Conservation (phyloP, 2,888 invertebrate species). For the Athalia circularis region DNA sequence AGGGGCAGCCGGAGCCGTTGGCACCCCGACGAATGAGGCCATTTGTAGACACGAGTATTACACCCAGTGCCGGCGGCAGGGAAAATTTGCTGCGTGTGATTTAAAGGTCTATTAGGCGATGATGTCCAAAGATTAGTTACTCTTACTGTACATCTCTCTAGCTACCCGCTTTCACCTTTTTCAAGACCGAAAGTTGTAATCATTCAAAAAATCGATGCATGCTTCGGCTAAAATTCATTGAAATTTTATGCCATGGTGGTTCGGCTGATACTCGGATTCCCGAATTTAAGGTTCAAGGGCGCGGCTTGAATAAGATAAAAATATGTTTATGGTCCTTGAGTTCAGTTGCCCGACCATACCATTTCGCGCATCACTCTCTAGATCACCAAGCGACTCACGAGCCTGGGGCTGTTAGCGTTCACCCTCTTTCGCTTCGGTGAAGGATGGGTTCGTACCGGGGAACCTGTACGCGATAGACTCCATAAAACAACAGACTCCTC, state of each 20-base stretch:
- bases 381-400: conserved; percentile 20
- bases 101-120: conserved; percentile 68
- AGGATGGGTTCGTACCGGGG: conserved; percentile 28
- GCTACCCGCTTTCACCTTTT: conserved; percentile 12
- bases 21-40: conserved; percentile 66
- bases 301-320: conserved; percentile 12
- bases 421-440: conserved; percentile 25
- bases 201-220: background rate
- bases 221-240: background rate
- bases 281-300: conserved; percentile 8
- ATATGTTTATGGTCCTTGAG: conserved; percentile 32
- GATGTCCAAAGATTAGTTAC: conserved; percentile 68
- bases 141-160: conserved; percentile 17
- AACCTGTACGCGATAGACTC: conserved; percentile 36
- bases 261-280: background rate
- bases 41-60: conserved; percentile 68
- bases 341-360: conserved; percentile 14
- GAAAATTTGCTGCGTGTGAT: conserved; percentile 61
- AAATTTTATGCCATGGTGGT: too few relatives aligned
- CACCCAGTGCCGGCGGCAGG: conserved; percentile 54
- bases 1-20: conserved; percentile 54
- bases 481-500: conserved; percentile 41
- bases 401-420: conserved; percentile 33
- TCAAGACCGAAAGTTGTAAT: background rate
- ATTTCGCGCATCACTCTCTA: conserved; percentile 27